phyloP scores from a whole-genome alignment of 92 coral and sea anemone genomes.

The Actinostola sp. region DNA sequence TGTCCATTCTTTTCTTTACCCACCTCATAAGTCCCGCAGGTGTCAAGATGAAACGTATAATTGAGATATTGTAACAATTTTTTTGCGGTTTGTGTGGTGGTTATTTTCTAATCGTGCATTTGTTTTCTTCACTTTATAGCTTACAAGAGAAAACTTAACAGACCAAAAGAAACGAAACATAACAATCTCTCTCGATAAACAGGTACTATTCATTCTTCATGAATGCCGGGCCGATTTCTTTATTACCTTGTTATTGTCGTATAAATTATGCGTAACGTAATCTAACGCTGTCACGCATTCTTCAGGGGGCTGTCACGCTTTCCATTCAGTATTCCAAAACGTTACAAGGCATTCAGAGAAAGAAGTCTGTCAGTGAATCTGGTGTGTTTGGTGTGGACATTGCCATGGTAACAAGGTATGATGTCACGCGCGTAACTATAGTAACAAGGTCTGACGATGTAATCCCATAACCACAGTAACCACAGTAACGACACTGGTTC shows the following conservation, averaged over 20 bases:
- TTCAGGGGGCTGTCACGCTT: conserved; percentile 92
- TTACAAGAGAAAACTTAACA: conserved; percentile 71
- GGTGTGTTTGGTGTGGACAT: conserved; percentile 98
- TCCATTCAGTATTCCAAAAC: conserved; percentile 91
- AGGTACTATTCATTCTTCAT: conserved; percentile 44
- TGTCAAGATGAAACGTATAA: too few species aligned
- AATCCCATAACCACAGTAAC: too few species aligned
- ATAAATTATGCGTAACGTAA: background rate
- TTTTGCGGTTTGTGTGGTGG: too few species aligned
- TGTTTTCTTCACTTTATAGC: conserved; percentile 50
- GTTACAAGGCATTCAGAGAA: conserved; percentile 86
- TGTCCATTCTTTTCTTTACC: too few species aligned
- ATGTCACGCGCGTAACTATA: background rate
- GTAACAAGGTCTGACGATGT: background rate
- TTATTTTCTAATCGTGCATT: background rate
- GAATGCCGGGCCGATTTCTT: background rate
- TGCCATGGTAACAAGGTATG: conserved; percentile 77
- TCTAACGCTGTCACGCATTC: conserved; percentile 23
- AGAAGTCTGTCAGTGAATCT: conserved; percentile 73
- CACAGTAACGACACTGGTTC: too few species aligned
- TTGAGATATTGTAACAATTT: too few species aligned
- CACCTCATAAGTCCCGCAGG: too few species aligned
- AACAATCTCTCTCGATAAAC: conserved; percentile 90
- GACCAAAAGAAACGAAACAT: conserved; percentile 78
- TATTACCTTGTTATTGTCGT: background rate